These are phyloP conservation scores for Ochropacha duplaris DNA, from an alignment of 2,888 invertebrate species.

Conservation along the genomic window DNA sequence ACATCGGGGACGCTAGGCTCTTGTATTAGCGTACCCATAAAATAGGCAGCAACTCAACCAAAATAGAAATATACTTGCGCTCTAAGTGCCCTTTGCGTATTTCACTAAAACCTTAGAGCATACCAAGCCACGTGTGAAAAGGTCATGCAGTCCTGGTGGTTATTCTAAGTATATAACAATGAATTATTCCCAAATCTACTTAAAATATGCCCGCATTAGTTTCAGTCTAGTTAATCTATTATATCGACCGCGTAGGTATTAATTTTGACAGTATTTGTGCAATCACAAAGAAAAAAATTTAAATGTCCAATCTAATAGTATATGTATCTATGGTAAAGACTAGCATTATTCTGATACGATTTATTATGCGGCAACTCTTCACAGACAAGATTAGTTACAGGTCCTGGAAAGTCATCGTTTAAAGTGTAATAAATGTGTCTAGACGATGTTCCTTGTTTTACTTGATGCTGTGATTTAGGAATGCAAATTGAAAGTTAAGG, in stretches of 20 bases:
- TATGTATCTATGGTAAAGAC: not conserved
- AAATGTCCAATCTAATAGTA: too few species aligned
- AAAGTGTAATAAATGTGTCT: not conserved
- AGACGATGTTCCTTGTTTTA: not conserved
- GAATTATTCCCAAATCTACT: too few species aligned
- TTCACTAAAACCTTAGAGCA: not conserved
- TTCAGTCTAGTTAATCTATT: too few species aligned
- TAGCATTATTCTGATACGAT: not conserved
- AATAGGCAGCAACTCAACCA: too few species aligned
- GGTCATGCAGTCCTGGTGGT: too few species aligned
- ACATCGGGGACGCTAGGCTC: not conserved
- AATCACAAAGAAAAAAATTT: too few species aligned
- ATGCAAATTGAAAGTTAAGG: not conserved
- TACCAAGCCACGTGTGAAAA: too few species aligned
- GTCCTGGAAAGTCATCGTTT: not conserved
- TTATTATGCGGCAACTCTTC: not conserved
- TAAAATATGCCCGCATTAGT: too few species aligned
- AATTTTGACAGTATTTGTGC: too few species aligned
- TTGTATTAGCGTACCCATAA: not conserved
- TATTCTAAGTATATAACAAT: too few species aligned
- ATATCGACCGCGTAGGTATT: too few species aligned
- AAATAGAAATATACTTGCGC: too few species aligned
- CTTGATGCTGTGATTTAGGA: not conserved
- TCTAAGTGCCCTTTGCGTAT: not conserved
- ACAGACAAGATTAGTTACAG: not conserved